These are phyloP conservation scores for Aromia moschata DNA, from an alignment of 2,888 invertebrate species.

Conservation along the genomic window DNA sequence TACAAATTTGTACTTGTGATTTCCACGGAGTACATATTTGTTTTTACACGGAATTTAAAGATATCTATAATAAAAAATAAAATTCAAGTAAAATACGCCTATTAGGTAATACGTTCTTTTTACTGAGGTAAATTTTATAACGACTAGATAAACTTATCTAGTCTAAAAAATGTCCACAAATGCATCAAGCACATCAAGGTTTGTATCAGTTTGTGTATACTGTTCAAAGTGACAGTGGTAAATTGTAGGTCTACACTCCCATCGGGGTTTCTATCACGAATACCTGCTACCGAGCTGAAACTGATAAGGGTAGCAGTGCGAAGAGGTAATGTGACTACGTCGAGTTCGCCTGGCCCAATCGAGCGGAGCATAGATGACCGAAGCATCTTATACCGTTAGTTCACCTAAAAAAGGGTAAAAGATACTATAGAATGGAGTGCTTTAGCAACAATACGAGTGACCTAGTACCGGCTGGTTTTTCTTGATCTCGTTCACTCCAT, in stretches of 20 bases:
- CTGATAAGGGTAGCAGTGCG: conserved; percentile 17
- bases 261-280: not conserved
- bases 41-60: too few relatives aligned
- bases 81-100: too few relatives aligned
- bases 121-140: too few relatives aligned
- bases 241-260: conserved; percentile 1
- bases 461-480: too few relatives aligned
- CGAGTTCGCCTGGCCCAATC: conserved; percentile 18
- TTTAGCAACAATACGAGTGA: not conserved
- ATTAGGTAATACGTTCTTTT: too few relatives aligned
- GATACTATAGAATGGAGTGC: not conserved
- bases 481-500: too few relatives aligned
- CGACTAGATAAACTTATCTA: too few relatives aligned
- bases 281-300: conserved; percentile 8
- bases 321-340: conserved; percentile 13
- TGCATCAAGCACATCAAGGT: conserved; percentile 7
- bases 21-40: too few relatives aligned
- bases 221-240: not conserved
- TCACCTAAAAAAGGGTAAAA: conserved; percentile 22
- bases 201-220: not conserved
- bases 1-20: too few relatives aligned
- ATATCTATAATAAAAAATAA: too few relatives aligned
- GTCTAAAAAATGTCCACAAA: conserved; percentile 3
- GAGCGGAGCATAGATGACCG: conserved; percentile 26
- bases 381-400: conserved; percentile 17